A percentile compares a stretch with the other conserved stretches of the same genome.
These are phyloP conservation scores for Julus scandinavius DNA, from an alignment of 2,888 invertebrate species.

Conservation along the genomic window DNA sequence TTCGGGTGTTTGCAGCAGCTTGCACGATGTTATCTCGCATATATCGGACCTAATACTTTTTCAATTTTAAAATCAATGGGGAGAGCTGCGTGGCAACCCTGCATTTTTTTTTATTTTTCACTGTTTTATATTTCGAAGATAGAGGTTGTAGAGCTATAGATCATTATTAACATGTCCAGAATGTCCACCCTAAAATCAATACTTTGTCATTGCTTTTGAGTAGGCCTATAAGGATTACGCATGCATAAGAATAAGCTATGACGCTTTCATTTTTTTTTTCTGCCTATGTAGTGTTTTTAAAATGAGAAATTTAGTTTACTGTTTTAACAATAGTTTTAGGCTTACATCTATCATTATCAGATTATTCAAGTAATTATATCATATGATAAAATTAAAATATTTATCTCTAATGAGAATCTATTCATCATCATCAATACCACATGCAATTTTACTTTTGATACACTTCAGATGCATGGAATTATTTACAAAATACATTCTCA, in stretches of 20 bases:
- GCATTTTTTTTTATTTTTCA: constrained; percentile 28
- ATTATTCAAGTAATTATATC: no score
- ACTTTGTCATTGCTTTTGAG: background rate
- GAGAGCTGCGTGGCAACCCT: constrained; percentile 20
- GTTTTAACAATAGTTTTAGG: background rate
- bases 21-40: constrained; percentile 29
- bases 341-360: background rate
- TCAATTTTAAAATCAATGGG: constrained; percentile 42
- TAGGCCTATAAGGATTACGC: constrained; percentile 37
- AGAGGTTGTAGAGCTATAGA: constrained; percentile 11
- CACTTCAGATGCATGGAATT: no score
- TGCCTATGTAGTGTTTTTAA: no score
- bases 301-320: background rate
- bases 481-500: no score
- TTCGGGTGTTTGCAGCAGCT: constrained; percentile 38
- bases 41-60: constrained; percentile 38
- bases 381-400: no score
- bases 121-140: constrained; percentile 42
- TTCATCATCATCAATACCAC: no score
- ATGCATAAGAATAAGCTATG: background rate
- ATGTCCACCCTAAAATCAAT: constrained; percentile 35
- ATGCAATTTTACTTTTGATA: no score
- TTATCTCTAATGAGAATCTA: no score
- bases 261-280: background rate
- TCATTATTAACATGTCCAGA: constrained; percentile 38